Percentiles rank a stretch among this genome's conserved stretches.
Evolutionary conservation across 2,797 vertebrate species (phyloP).

Genomic region (Peromyscus nudipes): DNA sequence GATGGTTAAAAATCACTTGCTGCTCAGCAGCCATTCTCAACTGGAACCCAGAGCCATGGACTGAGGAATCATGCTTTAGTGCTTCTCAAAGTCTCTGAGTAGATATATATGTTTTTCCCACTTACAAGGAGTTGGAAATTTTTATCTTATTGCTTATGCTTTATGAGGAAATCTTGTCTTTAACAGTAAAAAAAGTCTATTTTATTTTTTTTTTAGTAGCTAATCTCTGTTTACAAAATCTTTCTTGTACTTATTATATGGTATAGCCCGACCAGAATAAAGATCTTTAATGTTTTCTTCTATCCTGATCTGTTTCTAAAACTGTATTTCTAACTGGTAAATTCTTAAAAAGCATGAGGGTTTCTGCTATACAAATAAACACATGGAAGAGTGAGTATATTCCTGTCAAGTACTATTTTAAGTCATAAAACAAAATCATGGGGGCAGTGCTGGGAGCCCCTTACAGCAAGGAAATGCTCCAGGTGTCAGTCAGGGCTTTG

Average conservation of each 20-base stretch:
- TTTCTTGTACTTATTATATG: conserved; percentile 19
- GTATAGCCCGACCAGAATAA: background rate
- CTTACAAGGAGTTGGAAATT: background rate
- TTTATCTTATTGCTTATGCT: conserved; percentile 28
- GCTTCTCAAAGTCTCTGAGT: background rate
- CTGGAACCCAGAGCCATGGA: background rate
- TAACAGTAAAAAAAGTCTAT: background rate
- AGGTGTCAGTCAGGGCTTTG: background rate
- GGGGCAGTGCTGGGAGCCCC: background rate
- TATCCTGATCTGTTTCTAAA: conserved; percentile 24
- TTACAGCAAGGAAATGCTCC: background rate
- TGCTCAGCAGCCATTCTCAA: conserved; percentile 1
- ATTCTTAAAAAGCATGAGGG: conserved; percentile 9
- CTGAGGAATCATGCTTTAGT: background rate
- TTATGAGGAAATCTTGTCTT: background rate
- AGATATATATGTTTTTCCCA: background rate
- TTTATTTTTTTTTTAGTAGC: background rate
- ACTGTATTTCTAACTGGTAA: conserved; percentile 5
- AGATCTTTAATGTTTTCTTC: conserved; percentile 38
- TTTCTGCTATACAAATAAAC: conserved; percentile 22
- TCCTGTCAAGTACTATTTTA: conserved; percentile 39
- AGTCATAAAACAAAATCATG: background rate
- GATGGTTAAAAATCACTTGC: background rate
- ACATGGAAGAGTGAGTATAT: background rate
- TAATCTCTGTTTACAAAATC: background rate